Evolutionary conservation across 2,797 vertebrate species (phyloP), one percentile per base, ranked within the genome.

Genomic region (Avahi laniger): DNA sequence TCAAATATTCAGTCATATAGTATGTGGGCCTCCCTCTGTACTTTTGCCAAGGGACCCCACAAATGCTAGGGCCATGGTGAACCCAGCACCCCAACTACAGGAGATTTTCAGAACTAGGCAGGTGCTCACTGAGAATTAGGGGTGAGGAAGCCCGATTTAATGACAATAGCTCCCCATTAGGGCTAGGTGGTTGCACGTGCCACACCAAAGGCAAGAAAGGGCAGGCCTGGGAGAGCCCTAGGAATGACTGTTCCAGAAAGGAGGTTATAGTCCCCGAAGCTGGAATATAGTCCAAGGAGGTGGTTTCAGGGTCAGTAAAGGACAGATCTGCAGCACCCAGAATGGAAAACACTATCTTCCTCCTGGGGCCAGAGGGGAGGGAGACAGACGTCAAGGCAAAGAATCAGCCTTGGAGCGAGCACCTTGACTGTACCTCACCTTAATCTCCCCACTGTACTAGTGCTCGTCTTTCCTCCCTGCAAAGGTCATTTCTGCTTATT

Each of bases 401-500:
- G 48, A 67, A 50, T 35, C 38, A 75, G 38, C 30, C 50, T 14
- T 8, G 65, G 15, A 78, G 30, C 70, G 24, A 52, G 0, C 2
- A 10, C 1, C n/a, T 18, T 59, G 26, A 28, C 57, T 59, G 24
- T 59, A 63, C 30, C 28, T 83, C 20, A 85, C 67, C n/a, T 91
- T 88, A 78, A 82, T 43, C 69, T 83, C 61, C 20, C 38, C 28
- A 50, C 38, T 48, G 48, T 57, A 79, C 54, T 63, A 65, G 46
- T 84, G 70, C 48, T 79, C 17, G 41, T 13, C 59, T 85, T 54
- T 95, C 67, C 17, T 22, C 54, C 28, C n/a, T 76, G 18, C 3
- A 67, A 67, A 70, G 92, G 61, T 90, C 30, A 90, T 75, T 78
- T 84, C 30, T 92, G 79, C 48, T 65, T 93, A 57, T 89, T 85